Conservation (phyloP, 2,888 invertebrate genomes). For the Fragum fragum region DNA sequence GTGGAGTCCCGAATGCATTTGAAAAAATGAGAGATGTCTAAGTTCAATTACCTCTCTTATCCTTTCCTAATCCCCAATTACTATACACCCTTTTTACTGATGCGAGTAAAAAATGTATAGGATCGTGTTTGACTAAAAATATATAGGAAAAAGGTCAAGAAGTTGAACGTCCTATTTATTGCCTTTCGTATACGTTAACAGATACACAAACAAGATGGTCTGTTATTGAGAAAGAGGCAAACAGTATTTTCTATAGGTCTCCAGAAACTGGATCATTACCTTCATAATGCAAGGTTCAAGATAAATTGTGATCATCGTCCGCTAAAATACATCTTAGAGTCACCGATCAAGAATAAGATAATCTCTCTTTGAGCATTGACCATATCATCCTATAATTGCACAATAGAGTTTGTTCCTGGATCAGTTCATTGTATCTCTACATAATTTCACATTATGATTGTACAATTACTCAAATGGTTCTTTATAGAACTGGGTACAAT, state of each 20-base stretch:
- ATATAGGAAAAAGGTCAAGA: background rate
- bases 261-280: conserved; percentile 13
- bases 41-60: background rate
- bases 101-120: conserved; percentile 12
- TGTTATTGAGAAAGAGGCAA: background rate
- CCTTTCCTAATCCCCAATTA: no score
- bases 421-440: no score
- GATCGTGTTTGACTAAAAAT: background rate
- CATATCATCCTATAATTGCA: no score
- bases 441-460: no score
- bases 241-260: background rate
- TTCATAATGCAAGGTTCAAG: conserved; percentile 43
- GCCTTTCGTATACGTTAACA: background rate
- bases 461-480: no score
- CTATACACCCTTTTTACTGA: background rate
- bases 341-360: conserved; percentile 54
- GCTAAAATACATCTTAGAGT: conserved; percentile 47
- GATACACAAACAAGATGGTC: conserved; percentile 6
- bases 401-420: no score
- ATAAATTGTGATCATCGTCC: conserved; percentile 49
- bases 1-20: conserved; percentile 28
- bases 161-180: background rate
- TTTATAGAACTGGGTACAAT: no score
- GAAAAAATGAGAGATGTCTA: background rate
- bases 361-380: conserved; percentile 49